Evolutionary conservation across 2,888 invertebrate genomes (phyloP).

Genomic region (Diplazon laetatorius): DNA sequence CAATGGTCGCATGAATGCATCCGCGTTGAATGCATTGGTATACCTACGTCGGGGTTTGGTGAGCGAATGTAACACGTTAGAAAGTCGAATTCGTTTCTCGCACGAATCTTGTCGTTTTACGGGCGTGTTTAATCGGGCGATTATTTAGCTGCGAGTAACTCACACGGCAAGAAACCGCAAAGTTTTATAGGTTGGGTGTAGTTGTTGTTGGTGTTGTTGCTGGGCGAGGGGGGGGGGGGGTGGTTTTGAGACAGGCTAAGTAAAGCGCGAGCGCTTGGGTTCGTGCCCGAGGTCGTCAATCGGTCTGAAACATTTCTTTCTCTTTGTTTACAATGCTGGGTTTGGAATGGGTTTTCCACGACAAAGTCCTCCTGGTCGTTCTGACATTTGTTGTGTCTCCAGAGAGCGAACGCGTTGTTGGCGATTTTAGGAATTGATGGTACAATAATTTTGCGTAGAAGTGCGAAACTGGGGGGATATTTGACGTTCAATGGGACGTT

Average conservation of each 20-base stretch:
- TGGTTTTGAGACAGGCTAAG: constrained; percentile 18
- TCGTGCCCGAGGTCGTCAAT: constrained; percentile 62
- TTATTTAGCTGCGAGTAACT: constrained; percentile 46
- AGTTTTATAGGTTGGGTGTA: not conserved
- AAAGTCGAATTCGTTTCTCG: constrained; percentile 63
- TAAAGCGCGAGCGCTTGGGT: constrained; percentile 41
- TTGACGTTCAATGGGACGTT: no score
- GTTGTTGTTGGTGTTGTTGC: no score
- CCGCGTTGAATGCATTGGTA: constrained; percentile 41
- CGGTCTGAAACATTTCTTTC: constrained; percentile 57
- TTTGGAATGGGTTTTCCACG: constrained; percentile 11
- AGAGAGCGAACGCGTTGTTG: no score
- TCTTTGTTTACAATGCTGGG: constrained; percentile 36
- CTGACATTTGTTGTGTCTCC: no score
- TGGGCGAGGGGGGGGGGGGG: not conserved
- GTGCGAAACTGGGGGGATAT: no score
- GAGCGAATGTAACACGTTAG: constrained; percentile 58
- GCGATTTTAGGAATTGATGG: no score
- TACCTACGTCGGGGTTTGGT: not conserved
- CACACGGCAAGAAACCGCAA: constrained; percentile 6
- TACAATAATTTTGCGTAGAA: no score
- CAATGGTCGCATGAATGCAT: constrained; percentile 42
- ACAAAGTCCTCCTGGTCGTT: no score
- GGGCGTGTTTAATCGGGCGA: constrained; percentile 54
- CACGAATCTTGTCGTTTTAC: constrained; percentile 44